A percentile compares a stretch with the other conserved stretches of the same genome.
Conservation (phyloP, 2,113 vertebrate genomes). For the Pontoporia blainvillei region DNA sequence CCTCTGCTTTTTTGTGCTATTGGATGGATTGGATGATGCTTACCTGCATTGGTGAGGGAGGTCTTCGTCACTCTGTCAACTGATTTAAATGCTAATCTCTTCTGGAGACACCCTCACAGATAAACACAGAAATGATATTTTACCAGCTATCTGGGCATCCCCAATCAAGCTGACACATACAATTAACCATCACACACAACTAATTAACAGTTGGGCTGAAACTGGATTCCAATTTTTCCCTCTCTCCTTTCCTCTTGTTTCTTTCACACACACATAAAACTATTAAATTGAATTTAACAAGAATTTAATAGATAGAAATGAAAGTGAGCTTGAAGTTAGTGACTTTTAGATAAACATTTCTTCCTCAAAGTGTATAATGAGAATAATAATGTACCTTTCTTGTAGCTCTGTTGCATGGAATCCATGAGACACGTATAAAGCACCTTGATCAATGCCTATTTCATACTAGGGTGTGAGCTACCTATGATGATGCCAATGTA, state of each 20-base stretch:
- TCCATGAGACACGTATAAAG: not conserved
- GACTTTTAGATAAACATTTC: not conserved
- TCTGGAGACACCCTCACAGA: not conserved
- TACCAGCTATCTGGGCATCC: not conserved
- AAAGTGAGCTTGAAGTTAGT: not conserved
- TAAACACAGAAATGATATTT: not conserved
- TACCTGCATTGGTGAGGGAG: not conserved
- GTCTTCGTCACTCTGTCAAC: not conserved
- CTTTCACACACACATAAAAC: not conserved
- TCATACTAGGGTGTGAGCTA: not conserved
- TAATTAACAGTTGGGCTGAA: not conserved
- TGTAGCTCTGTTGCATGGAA: not conserved
- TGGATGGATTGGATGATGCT: not conserved
- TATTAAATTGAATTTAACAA: not conserved
- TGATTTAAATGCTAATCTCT: not conserved
- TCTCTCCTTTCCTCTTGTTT: not conserved
- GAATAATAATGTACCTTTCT: not conserved
- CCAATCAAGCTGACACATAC: not conserved
- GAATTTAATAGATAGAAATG: not conserved
- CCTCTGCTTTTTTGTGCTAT: not conserved
- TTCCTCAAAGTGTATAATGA: not conserved
- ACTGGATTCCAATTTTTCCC: not conserved
- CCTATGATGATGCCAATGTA: not conserved
- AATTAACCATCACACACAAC: not conserved
- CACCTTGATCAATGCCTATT: not conserved